Base-by-base conservation (phyloP, 1,140 invertebrate species). In the Pseudomyrmex cubaensis region DNA sequence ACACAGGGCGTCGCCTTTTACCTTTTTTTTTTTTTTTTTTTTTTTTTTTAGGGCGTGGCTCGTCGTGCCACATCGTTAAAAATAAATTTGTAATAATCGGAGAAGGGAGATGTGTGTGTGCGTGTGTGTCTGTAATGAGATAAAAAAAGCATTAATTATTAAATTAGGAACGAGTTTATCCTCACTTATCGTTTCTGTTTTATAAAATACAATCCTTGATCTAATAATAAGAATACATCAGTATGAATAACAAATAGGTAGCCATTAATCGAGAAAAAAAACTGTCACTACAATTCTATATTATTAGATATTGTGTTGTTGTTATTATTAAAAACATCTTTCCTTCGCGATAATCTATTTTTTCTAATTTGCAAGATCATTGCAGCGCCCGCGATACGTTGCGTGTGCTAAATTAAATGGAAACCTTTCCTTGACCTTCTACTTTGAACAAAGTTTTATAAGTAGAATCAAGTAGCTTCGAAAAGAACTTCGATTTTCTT, bases 1-100 rank as follows among this genome's bases (percentile, higher is more conserved):
- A 85, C 83, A 61, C 10, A 83, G 84, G 84, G 87, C 73, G 86
- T 88, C 74, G 86, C 83, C 86, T 85, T 83, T 82, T 72, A 59
- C 70, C 75, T 63, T 83, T 35, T 35, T 35, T 35, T 35, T 35
- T 35, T 35, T 35, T 35, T 35, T 35, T 77, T 62, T 75, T 56
- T 22, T 22, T 22, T 22, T 22, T 22, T 22, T 22, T 20, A 82
- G 83, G 76, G 35, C 66, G 76, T 66, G 48, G 82, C 80, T 61
- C 35, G 25, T 66, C 20, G 15, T 52, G 44, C n/a, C 48, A 20
- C 15, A 20, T 50, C 15, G 35, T n/a, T 46, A 66, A 72, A 62
- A 57, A 85, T 7, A 22, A 56, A 70, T 70, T 66, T 64, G 57
- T 80, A 85, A 10, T n/a, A 9, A 59, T 61, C 35, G 10, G 15